Percentiles rank a stretch among this genome's conserved stretches.
These are phyloP conservation scores for Oryzias javanicus DNA, from an alignment of 2,113 vertebrate species.

Conservation along the genomic window DNA sequence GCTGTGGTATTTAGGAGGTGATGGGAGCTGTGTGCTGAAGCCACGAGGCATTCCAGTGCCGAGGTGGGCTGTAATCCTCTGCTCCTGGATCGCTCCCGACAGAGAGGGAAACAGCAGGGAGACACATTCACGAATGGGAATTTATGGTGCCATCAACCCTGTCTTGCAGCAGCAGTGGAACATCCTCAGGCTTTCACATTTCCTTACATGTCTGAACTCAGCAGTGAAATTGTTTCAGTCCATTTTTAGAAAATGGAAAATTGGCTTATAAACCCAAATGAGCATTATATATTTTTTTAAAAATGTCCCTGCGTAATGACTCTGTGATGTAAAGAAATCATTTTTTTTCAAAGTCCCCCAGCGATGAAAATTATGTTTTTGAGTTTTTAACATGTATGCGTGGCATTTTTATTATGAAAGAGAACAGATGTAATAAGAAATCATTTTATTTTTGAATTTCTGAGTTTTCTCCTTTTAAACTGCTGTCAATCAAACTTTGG, in stretches of 20 bases:
- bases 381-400: too few relatives aligned
- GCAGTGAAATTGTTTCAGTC: constrained; percentile 6
- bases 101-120: constrained; percentile 42
- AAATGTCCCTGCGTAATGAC: too few relatives aligned
- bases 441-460: too few relatives aligned
- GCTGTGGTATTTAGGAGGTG: constrained; percentile 55
- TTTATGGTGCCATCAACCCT: constrained; percentile 37
- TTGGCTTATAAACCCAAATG: constrained; percentile 26
- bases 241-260: constrained; percentile 32
- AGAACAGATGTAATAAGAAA: too few relatives aligned
- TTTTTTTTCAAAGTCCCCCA: too few relatives aligned
- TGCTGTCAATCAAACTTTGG: too few relatives aligned
- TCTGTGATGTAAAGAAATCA: too few relatives aligned
- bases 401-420: too few relatives aligned
- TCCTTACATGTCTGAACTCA: constrained; percentile 31
- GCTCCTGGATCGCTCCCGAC: constrained; percentile 53
- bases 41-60: constrained; percentile 53
- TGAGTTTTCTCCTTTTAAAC: too few relatives aligned
- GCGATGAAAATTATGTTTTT: too few relatives aligned
- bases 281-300: too few relatives aligned
- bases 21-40: constrained; percentile 38
- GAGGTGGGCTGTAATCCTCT: constrained; percentile 65
- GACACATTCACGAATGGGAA: constrained; percentile 45
- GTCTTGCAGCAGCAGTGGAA: constrained; percentile 38
- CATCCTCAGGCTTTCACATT: constrained; percentile 25